Evolutionary conservation across 1,140 invertebrate genomes (phyloP).

Genomic region (Phenacoccus solenopsis): DNA sequence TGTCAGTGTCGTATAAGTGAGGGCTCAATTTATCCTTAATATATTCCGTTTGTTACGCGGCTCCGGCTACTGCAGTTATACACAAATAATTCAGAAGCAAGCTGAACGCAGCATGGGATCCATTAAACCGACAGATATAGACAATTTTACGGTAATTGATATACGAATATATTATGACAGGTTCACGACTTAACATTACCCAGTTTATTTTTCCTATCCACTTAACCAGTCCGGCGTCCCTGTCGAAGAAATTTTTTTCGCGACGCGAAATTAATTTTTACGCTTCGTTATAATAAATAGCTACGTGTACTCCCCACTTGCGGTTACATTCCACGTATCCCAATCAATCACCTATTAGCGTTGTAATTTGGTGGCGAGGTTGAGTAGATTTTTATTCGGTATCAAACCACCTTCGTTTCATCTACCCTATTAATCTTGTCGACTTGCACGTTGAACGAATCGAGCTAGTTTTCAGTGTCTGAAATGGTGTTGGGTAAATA

Average conservation of each 20-base stretch:
- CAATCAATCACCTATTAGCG: background rate
- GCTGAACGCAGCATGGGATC: slow-evolving; percentile 1
- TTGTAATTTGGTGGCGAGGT: background rate
- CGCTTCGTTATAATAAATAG: background rate
- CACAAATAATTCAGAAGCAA: slow-evolving; percentile 10
- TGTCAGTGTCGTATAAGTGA: slow-evolving; percentile 1
- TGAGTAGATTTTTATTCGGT: background rate
- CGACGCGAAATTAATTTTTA: background rate
- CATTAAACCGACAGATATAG: slow-evolving; percentile 11
- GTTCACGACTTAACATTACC: background rate
- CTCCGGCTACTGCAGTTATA: background rate
- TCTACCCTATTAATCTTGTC: background rate
- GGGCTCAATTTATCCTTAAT: background rate
- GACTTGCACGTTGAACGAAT: background rate
- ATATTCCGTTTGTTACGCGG: background rate
- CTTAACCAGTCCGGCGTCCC: background rate
- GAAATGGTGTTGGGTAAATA: too few species aligned
- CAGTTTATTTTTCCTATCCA: background rate
- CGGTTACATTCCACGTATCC: background rate
- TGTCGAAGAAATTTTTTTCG: background rate
- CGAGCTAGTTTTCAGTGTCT: background rate
- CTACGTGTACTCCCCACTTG: background rate
- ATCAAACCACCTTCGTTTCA: background rate
- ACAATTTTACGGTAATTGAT: slow-evolving; percentile 14
- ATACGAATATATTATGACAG: slow-evolving; percentile 13